phyloP scores from a whole-genome alignment of 2,797 vertebrate species.

The Erpetoichthys calabaricus region DNA sequence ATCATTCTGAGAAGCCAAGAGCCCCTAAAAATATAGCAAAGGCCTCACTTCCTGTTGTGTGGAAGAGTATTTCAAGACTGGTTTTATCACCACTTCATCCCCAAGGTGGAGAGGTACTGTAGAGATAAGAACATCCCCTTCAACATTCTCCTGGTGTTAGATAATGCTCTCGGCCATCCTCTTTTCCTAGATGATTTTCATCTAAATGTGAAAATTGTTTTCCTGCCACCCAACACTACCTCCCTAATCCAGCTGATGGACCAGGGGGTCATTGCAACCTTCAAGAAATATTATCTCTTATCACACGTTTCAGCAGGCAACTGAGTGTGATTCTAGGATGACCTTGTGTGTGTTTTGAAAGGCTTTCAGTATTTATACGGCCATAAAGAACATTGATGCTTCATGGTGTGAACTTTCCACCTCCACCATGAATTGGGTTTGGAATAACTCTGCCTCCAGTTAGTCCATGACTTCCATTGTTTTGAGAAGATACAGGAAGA shows the following conservation, averaged over 20 bases:
- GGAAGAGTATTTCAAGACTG: slow-evolving; percentile 1
- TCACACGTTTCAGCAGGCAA: slow-evolving; percentile 14
- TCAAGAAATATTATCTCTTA: slow-evolving; percentile 16
- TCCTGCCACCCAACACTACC: slow-evolving; percentile 18
- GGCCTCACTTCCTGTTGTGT: too few species aligned
- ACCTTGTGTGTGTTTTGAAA: slow-evolving; percentile 14
- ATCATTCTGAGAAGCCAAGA: slow-evolving; percentile 1
- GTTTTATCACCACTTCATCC: slow-evolving; percentile 1
- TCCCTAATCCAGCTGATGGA: slow-evolving; percentile 21
- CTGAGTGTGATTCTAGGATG: neutral
- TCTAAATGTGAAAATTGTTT: slow-evolving; percentile 10
- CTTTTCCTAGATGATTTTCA: slow-evolving; percentile 10
- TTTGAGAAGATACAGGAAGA: slow-evolving; percentile 2
- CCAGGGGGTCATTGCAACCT: slow-evolving; percentile 12
- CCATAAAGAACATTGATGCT: slow-evolving; percentile 9
- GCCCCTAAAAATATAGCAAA: too few species aligned
- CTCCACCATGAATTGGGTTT: slow-evolving; percentile 2
- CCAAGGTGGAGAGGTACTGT: slow-evolving; percentile 15
- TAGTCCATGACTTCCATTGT: slow-evolving; percentile 4
- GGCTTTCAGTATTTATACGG: slow-evolving; percentile 7
- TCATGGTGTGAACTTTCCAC: slow-evolving; percentile 16
- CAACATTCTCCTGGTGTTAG: slow-evolving; percentile 18
- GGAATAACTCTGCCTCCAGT: slow-evolving; percentile 17
- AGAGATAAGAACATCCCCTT: slow-evolving; percentile 12
- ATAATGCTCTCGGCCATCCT: slow-evolving; percentile 4